Percentiles rank a stretch among this genome's conserved stretches.
Evolutionary conservation across 2,797 vertebrate genomes (phyloP).

Genomic region (Ceryle rudis): DNA sequence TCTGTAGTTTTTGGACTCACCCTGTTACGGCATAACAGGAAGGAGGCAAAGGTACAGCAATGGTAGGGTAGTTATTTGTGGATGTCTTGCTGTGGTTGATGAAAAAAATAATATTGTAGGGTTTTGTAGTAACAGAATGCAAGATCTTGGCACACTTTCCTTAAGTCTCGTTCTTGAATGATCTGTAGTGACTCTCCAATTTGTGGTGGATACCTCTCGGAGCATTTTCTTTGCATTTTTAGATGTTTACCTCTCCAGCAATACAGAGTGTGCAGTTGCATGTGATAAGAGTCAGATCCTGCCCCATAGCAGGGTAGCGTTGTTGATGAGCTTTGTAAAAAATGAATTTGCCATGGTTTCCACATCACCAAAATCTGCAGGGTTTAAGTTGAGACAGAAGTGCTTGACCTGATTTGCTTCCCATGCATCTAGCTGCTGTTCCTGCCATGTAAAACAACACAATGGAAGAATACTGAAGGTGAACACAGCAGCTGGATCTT

Average conservation of each 20-base stretch:
- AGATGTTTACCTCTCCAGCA: neutral
- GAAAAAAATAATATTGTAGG: neutral
- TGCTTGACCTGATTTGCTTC: neutral
- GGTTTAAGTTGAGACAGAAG: neutral
- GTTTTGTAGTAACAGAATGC: neutral
- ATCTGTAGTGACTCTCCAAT: neutral
- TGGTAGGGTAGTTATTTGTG: neutral
- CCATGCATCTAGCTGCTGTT: neutral
- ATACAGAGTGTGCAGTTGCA: neutral
- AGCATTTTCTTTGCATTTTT: neutral
- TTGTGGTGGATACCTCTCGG: neutral
- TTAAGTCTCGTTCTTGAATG: neutral
- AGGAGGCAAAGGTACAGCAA: neutral
- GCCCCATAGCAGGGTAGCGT: neutral
- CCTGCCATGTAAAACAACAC: neutral
- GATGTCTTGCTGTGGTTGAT: neutral
- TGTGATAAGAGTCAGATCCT: neutral
- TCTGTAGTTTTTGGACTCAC: neutral
- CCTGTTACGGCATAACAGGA: neutral
- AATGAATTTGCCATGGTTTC: accelerated
- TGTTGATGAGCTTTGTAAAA: neutral
- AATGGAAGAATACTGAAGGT: neutral
- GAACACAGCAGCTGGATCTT: neutral
- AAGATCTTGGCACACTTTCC: accelerated
- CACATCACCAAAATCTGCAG: neutral